Evolutionary conservation across 1,140 invertebrate species (phyloP).

Genomic region (Panagrolaimus sp.): DNA sequence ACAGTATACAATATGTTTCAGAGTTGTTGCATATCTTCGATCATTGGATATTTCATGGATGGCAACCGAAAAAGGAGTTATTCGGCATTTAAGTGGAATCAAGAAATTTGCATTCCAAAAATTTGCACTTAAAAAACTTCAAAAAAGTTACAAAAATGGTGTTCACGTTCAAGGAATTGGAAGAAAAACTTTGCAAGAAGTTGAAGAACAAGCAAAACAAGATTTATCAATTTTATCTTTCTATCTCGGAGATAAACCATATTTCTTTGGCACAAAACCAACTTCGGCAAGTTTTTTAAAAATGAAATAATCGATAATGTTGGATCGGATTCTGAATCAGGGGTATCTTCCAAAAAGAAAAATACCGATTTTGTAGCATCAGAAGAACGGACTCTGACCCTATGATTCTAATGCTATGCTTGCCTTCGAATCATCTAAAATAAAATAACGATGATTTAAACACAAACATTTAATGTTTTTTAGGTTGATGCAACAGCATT

Average conservation of each 20-base stretch:
- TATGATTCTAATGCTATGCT: too few relatives aligned
- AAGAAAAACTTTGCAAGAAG: slow-evolving; percentile 80
- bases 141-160: slow-evolving; percentile 29
- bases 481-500: too few relatives aligned
- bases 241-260: slow-evolving; percentile 67
- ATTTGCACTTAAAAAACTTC: neutral
- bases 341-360: too few relatives aligned
- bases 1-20: too few relatives aligned
- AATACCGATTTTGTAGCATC: too few relatives aligned
- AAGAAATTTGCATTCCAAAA: slow-evolving; percentile 14
- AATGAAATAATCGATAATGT: too few relatives aligned
- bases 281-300: slow-evolving; percentile 65
- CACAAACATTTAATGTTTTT: too few relatives aligned
- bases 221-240: slow-evolving; percentile 83
- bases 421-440: too few relatives aligned
- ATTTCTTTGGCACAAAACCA: slow-evolving; percentile 90
- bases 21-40: slow-evolving; percentile 15
- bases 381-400: too few relatives aligned
- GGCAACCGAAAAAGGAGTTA: slow-evolving; percentile 24
- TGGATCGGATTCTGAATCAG: too few relatives aligned
- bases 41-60: slow-evolving; percentile 26
- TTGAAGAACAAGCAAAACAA: slow-evolving; percentile 79
- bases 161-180: slow-evolving; percentile 69
- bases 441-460: too few relatives aligned
- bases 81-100: slow-evolving; percentile 25